These are phyloP conservation scores for Connochaetes taurinus DNA, from an alignment of 2,113 vertebrate genomes.

Conservation along the genomic window DNA sequence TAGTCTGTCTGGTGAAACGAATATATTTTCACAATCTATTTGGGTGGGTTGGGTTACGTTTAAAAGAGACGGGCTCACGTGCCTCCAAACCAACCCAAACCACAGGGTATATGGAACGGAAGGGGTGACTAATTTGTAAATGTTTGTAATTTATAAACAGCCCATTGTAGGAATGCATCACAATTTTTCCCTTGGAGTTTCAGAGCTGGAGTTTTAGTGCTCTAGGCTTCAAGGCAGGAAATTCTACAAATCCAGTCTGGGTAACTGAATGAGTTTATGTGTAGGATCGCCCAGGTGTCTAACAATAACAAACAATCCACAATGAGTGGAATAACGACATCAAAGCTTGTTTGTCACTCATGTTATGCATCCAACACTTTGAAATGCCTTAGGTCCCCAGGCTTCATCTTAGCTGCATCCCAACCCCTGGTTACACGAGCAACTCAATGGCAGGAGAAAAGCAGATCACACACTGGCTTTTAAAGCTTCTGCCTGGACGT, in stretches of 20 bases:
- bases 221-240: background rate
- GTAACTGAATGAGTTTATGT: background rate
- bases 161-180: background rate
- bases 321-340: background rate
- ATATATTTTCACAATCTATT: background rate
- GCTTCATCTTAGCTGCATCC: background rate
- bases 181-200: background rate
- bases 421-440: background rate
- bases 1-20: background rate
- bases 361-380: background rate
- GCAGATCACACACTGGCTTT: background rate
- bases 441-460: background rate
- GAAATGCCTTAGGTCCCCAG: background rate
- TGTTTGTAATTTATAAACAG: background rate
- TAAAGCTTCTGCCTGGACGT: background rate
- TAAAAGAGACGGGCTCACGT: background rate
- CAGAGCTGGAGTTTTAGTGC: background rate
- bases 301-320: background rate
- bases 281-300: background rate
- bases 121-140: background rate
- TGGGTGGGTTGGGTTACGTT: background rate
- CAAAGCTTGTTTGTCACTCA: background rate
- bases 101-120: background rate
- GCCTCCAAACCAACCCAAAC: background rate
- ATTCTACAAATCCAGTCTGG: background rate